Base-by-base conservation (phyloP, 2,797 vertebrate genomes). In the Catharus ustulatus region DNA sequence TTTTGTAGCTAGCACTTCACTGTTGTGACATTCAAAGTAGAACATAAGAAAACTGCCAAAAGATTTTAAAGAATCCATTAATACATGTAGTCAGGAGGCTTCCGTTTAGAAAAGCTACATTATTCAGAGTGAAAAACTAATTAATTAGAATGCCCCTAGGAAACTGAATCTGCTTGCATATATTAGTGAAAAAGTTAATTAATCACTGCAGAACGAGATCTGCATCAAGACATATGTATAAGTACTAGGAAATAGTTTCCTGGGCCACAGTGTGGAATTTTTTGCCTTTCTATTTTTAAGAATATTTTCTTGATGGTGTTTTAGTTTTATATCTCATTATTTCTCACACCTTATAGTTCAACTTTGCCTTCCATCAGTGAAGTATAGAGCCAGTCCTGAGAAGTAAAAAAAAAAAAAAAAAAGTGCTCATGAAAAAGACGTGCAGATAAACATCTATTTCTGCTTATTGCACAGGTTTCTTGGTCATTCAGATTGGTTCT, bases 171-270 rank as follows among this genome's bases (percentile, higher is more conserved):
- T 97, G 95, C 96, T 97, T 97, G 97, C 97, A 96, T 95, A 88
- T 92, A 94, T 97, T 98, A 96, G 93, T 94, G 92, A 95, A 95
- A 97, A 97, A 97, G 96, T 97, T 98, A 98, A 98, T 98, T 97
- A 98, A 98, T 97, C 96, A 97, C 94, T 94, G 88, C 94, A 97
- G 96, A 98, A 94, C 67, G 55, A 97, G 96, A 96, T 95, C 95
- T 92, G 64, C 43, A 12, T 94, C 71, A 84, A 95, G 89, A 90
- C 96, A 90, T 95, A 87, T 59, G 84, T 95, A 68, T 81, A 90
- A 93, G 38, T 66, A 40, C 68, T 54, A n/a, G 30, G 77, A 80
- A 79, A 82, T 73, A 42, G 72, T 89, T 93, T 77, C 29, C 54
- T 87, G 80, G 62, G 69, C 78, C 76, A 84, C 21, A 11, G 15